Percentiles rank a stretch among this genome's conserved stretches.
phyloP scores from a whole-genome alignment of 2,113 vertebrate genomes.

The Charina bottae region DNA sequence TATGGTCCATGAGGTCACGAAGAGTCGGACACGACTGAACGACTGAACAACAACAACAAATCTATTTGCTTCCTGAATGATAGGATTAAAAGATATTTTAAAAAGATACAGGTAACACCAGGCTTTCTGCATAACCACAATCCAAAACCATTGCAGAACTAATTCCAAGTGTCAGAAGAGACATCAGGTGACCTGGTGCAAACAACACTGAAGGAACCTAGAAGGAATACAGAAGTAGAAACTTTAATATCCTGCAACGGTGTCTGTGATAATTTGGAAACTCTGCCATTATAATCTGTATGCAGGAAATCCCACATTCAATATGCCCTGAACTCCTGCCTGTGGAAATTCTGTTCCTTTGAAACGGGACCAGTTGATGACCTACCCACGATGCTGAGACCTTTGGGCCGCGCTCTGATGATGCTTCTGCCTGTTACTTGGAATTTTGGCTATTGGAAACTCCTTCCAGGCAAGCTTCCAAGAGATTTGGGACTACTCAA shows the following conservation, averaged over 20 bases:
- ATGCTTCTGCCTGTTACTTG: not conserved
- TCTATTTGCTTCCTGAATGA: not conserved
- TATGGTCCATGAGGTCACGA: too few species aligned
- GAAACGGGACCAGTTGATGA: not conserved
- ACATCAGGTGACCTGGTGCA: constrained; percentile 95
- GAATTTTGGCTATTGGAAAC: not conserved
- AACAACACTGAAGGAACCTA: constrained; percentile 97
- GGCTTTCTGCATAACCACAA: constrained; percentile 92
- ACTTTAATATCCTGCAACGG: fast-evolving
- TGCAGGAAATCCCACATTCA: not conserved
- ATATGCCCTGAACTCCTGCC: not conserved
- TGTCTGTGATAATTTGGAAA: not conserved
- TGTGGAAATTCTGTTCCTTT: not conserved
- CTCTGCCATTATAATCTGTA: not conserved
- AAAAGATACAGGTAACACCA: constrained; percentile 96
- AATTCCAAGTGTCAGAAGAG: constrained; percentile 92
- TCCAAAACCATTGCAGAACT: constrained; percentile 97
- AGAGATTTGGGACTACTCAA: not conserved
- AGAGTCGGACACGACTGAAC: too few species aligned
- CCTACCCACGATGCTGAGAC: not conserved
- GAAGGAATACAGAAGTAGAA: not conserved
- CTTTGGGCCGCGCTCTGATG: not conserved
- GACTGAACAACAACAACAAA: too few species aligned
- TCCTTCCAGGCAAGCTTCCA: not conserved
- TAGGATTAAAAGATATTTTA: not conserved